These are phyloP conservation scores for Eucidaris tribuloides DNA, from an alignment of 35 echinoderm and acorn worm species.

Conservation along the genomic window DNA sequence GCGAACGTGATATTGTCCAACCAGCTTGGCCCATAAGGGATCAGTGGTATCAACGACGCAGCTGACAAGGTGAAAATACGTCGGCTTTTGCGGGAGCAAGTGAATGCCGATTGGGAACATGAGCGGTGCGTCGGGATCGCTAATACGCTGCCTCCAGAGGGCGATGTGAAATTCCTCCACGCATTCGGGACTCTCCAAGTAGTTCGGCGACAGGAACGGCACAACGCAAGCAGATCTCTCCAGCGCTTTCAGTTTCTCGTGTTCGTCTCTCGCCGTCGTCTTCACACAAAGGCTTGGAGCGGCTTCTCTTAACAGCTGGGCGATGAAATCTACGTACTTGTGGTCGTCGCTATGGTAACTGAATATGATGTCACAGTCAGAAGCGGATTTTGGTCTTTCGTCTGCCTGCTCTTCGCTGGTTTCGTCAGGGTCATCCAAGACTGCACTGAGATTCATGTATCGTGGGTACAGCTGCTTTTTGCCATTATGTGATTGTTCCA, in stretches of 20 bases:
- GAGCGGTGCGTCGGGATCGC: conserved; percentile 43
- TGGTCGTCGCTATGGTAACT: conserved; percentile 52
- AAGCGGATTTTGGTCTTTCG: not conserved
- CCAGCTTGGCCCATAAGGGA: conserved; percentile 22
- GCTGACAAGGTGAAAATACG: conserved; percentile 49
- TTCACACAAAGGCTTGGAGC: conserved; percentile 32
- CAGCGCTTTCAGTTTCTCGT: conserved; percentile 18
- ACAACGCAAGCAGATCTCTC: conserved; percentile 30
- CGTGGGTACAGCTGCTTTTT: too few relatives aligned
- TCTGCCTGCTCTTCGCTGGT: not conserved
- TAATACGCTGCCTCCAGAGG: conserved; percentile 59
- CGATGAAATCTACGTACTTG: conserved; percentile 42
- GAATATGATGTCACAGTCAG: conserved; percentile 39
- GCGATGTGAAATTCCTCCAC: conserved; percentile 92
- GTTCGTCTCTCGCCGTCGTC: not conserved
- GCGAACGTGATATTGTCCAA: not conserved
- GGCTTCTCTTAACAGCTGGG: not conserved
- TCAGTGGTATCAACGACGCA: conserved; percentile 22
- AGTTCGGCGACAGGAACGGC: conserved; percentile 54
- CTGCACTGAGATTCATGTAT: too few relatives aligned
- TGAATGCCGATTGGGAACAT: conserved; percentile 53
- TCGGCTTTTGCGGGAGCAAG: conserved; percentile 39
- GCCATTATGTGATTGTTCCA: not conserved
- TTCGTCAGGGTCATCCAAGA: not conserved
- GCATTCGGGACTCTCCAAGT: conserved; percentile 78